Evolutionary conservation across 2,888 invertebrate species (phyloP).

Genomic region (Sabellastarte sp.): DNA sequence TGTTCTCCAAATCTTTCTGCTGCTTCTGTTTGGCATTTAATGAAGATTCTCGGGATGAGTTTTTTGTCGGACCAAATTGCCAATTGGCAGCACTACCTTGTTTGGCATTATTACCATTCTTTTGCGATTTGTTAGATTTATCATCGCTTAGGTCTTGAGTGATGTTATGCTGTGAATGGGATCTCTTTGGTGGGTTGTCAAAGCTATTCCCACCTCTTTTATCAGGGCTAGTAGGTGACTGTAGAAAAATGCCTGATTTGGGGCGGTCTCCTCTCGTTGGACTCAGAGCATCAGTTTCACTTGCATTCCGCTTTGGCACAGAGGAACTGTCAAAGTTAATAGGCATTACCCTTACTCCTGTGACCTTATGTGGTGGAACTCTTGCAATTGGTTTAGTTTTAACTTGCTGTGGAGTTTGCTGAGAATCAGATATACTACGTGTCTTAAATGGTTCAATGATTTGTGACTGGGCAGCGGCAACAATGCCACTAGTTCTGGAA

Average conservation of each 20-base stretch:
- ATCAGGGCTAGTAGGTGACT: conserved; percentile 3
- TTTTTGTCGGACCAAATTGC: conserved; percentile 17
- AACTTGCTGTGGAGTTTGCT: neutral
- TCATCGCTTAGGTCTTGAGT: neutral
- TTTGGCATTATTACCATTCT: neutral
- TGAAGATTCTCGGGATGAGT: too few species aligned
- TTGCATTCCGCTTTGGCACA: neutral
- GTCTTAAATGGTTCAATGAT: too few species aligned
- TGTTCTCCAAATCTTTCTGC: neutral
- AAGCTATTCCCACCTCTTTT: too few species aligned
- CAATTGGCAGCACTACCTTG: conserved; percentile 10
- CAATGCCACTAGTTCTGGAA: neutral
- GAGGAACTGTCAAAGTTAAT: neutral
- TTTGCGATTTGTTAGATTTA: neutral
- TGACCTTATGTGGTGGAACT: conserved; percentile 28
- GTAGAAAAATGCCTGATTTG: conserved; percentile 3
- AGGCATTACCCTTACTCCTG: conserved; percentile 27
- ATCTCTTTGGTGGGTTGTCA: conserved; percentile 1
- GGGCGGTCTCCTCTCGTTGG: neutral
- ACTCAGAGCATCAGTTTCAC: neutral
- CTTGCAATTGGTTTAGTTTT: conserved; percentile 22
- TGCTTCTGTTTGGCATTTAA: neutral
- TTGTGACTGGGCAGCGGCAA: too few species aligned
- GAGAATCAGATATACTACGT: neutral
- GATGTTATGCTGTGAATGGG: conserved; percentile 4